Percentiles rank a stretch among this genome's conserved stretches.
Conservation (phyloP, 1,140 invertebrate species). For the Micrasema longulum region DNA sequence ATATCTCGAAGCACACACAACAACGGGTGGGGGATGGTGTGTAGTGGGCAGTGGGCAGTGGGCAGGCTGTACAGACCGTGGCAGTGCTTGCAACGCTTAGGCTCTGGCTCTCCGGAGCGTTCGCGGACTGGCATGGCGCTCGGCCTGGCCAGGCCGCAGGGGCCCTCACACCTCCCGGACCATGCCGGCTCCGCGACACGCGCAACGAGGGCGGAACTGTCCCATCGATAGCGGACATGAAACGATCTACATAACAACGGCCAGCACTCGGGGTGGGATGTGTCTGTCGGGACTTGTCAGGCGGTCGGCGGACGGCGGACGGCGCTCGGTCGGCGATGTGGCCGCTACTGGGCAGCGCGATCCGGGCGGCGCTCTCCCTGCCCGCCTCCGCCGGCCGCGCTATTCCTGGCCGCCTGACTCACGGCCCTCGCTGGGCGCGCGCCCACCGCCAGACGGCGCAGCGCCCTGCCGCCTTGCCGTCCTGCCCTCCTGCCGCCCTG, state of each 20-base stretch:
- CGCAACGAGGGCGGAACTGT: conserved; percentile 45
- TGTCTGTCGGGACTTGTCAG: background rate
- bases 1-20: background rate
- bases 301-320: background rate
- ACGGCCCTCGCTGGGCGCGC: conserved; percentile 62
- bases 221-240: conserved; percentile 3
- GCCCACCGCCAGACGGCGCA: too few species aligned
- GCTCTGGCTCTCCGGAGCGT: conserved; percentile 63
- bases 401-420: conserved; percentile 66
- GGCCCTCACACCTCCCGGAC: conserved; percentile 46
- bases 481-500: conserved; percentile 56
- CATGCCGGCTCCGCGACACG: conserved; percentile 63
- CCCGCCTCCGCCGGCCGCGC: conserved; percentile 57
- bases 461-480: conserved; percentile 57
- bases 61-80: conserved; percentile 67
- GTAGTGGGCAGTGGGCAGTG: too few species aligned
- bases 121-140: conserved; percentile 49
- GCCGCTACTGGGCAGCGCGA: conserved; percentile 63
- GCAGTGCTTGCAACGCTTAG: conserved; percentile 69
- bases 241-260: conserved; percentile 12
- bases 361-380: conserved; percentile 57
- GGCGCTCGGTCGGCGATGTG: conserved; percentile 57
- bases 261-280: background rate
- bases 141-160: conserved; percentile 25
- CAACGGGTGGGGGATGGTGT: too few species aligned